Base-by-base conservation (phyloP, 2,888 invertebrate species). In the Meiosimyza platycephala region DNA sequence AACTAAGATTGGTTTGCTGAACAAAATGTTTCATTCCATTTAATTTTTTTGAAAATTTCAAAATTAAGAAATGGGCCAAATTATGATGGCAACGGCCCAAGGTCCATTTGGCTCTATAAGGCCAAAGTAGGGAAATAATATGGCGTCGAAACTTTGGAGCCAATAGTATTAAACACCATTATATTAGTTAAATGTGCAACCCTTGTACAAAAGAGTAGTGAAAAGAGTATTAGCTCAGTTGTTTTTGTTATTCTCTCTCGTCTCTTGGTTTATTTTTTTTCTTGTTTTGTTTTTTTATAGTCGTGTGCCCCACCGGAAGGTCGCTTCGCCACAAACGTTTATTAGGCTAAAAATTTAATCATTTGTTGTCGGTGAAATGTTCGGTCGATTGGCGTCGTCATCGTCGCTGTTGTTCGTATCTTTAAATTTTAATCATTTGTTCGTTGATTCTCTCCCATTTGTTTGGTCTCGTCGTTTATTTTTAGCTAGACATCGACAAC, bases 281-380 rank as follows among this genome's bases (percentile, higher is more conserved):
- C 1, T 48, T 47, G 15, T 11, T 22, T 54, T 11, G n/a, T 54
- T 33, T 11, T 60, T 28, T 13, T 69, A 60, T 67, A 59, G 73
- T 69, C 71, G 65, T 64, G 60, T 66, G 74, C 71, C 66, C 51
- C 79, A 79, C 84, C 84, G 82, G 82, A 82, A 82, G 82, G 83
- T 82, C 84, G 82, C 80, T 57, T 52, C 65, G 57, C 50, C 72
- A 66, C 57, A 51, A 81, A 80, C 79, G 80, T 82, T 82, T 82
- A 82, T 82, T 81, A 82, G 82, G 80, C 81, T 79, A 81, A 82
- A 82, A 81, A 80, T 83, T 80, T 82, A 83, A 82, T 82, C 82
- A 82, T 79, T 40, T 81, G 81, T 83, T 80, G 83, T 78, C 68
- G 68, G 57, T 55, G 22, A 54, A 40, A 51, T 52, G 16, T 57